Conservation (phyloP, 2,888 invertebrate genomes). For the Charanyca ferruginea region DNA sequence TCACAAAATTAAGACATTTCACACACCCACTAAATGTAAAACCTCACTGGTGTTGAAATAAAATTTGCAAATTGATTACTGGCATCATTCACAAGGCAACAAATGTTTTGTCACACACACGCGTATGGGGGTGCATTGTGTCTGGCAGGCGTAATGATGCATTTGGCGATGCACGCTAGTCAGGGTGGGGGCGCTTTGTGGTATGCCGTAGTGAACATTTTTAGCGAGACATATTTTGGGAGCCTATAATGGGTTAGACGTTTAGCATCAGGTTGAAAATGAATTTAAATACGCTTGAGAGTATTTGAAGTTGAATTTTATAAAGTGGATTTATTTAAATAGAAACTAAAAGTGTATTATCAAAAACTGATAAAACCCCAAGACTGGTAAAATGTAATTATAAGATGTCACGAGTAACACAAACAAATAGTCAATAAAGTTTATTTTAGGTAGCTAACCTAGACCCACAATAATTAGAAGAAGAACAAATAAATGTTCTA, state of each 20-base stretch:
- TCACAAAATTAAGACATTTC: conserved; percentile 47
- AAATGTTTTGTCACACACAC: conserved; percentile 66
- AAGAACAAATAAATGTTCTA: conserved; percentile 18
- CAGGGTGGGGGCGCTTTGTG: conserved; percentile 59
- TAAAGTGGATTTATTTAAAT: too few species aligned
- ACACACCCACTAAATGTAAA: conserved; percentile 40
- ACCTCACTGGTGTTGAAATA: conserved; percentile 58
- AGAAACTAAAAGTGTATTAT: too few species aligned
- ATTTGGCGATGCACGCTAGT: conserved; percentile 76
- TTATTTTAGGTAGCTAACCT: background rate
- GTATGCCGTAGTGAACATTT: conserved; percentile 64
- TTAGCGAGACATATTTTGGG: conserved; percentile 55
- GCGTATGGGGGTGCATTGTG: conserved; percentile 70
- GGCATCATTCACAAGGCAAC: conserved; percentile 61
- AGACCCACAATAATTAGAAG: conserved; percentile 12
- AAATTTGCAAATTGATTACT: conserved; percentile 63
- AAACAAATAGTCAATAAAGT: background rate
- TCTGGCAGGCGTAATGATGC: conserved; percentile 79
- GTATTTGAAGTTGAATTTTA: background rate
- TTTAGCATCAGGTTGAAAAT: conserved; percentile 51
- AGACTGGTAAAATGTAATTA: background rate
- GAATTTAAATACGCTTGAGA: conserved; percentile 26
- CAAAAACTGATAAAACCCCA: background rate
- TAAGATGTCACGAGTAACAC: background rate
- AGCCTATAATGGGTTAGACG: conserved; percentile 59